phyloP scores from a whole-genome alignment of 2,888 invertebrate species.

The Cylindroiulus punctatus region DNA sequence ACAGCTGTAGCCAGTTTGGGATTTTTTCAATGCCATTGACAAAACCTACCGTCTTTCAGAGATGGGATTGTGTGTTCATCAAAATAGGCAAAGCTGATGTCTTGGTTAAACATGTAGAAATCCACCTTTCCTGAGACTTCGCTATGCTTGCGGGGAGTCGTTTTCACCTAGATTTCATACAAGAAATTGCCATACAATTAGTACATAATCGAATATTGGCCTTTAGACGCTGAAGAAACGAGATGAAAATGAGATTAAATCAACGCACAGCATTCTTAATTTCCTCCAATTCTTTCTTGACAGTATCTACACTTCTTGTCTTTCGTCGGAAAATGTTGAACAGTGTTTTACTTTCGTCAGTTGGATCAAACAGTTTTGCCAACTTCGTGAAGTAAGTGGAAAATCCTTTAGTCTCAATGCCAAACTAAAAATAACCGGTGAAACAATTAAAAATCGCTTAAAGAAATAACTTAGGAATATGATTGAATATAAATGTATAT shows the following conservation, averaged over 20 bases:
- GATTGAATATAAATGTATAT: no score
- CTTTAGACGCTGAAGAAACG: no score
- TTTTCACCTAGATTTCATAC: not conserved
- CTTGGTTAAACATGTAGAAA: conserved; percentile 46
- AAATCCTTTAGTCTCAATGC: conserved; percentile 52
- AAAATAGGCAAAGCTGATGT: conserved; percentile 46
- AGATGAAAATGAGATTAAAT: no score
- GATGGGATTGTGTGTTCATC: conserved; percentile 29
- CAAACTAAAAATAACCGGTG: conserved; percentile 47
- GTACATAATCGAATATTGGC: no score
- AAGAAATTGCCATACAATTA: not conserved
- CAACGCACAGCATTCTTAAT: conserved; percentile 49
- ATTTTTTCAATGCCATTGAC: not conserved
- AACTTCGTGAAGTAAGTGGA: conserved; percentile 46
- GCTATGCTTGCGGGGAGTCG: not conserved
- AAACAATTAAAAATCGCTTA: not conserved
- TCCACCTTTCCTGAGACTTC: not conserved
- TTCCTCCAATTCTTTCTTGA: conserved; percentile 56
- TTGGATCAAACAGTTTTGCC: conserved; percentile 49
- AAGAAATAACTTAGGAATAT: not conserved
- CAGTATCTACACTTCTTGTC: conserved; percentile 54
- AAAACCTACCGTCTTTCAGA: conserved; percentile 43
- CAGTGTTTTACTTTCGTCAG: conserved; percentile 49
- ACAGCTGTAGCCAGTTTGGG: not conserved
- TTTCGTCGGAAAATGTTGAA: conserved; percentile 57